Conservation (phyloP, 2,113 vertebrate species). For the Oostethus manadensis region DNA sequence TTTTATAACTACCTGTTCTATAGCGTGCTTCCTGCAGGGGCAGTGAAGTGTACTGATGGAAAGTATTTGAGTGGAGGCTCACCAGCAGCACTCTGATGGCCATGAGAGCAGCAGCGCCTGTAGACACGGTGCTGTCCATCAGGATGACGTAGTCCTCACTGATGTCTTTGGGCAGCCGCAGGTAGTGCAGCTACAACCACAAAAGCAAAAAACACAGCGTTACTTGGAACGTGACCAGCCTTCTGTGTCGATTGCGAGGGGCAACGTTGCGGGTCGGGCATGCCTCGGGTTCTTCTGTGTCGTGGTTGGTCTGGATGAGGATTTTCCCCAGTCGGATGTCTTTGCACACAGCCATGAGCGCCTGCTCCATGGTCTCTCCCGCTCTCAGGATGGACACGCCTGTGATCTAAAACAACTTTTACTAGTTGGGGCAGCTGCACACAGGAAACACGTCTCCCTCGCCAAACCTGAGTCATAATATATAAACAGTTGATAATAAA, state of each 20-base stretch:
- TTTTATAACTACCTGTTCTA: no score
- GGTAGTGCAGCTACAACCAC: conserved; percentile 79
- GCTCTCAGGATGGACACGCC: conserved; percentile 86
- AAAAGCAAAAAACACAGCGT: neutral
- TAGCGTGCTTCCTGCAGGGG: no score
- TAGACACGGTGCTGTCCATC: conserved; percentile 92
- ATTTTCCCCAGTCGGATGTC: conserved; percentile 90
- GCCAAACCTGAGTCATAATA: no score
- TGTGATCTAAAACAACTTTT: conserved; percentile 74
- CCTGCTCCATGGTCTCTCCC: conserved; percentile 90
- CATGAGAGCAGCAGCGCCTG: conserved; percentile 86
- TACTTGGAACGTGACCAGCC: neutral
- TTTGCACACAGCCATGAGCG: conserved; percentile 85
- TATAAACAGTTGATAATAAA: no score
- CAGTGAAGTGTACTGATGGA: no score
- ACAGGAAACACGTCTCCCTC: no score
- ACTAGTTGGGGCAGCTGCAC: neutral
- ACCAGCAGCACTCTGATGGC: conserved; percentile 83
- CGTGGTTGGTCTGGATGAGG: conserved; percentile 89
- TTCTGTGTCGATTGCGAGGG: neutral
- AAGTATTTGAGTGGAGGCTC: conserved; percentile 1
- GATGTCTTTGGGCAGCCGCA: conserved; percentile 86
- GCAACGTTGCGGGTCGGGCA: neutral
- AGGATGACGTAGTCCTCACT: conserved; percentile 88
- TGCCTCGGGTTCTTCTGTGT: conserved; percentile 81